phyloP scores from a whole-genome alignment of 2,797 vertebrate species.

The Molothrus aeneus region DNA sequence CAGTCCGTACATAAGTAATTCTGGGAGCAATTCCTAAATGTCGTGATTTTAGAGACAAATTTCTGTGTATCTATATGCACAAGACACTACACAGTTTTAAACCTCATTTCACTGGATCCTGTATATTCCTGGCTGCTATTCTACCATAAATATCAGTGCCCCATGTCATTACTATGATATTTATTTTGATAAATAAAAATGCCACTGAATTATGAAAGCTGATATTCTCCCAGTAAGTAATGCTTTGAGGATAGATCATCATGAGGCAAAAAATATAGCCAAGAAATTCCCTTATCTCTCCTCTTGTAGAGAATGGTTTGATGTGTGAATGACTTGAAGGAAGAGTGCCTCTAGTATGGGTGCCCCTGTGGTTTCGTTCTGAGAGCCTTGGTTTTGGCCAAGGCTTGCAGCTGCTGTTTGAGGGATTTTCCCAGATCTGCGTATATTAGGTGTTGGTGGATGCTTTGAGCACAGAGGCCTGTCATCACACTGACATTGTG shows the following conservation, averaged over 20 bases:
- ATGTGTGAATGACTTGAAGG: constrained; percentile 19
- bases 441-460: constrained; percentile 34
- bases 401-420: constrained; percentile 36
- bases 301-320: not conserved
- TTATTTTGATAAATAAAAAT: not conserved
- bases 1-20: not conserved
- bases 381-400: constrained; percentile 21
- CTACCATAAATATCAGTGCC: not conserved
- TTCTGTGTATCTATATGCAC: not conserved
- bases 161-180: fast-evolving
- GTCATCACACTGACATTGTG: constrained; percentile 56
- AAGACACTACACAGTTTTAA: not conserved
- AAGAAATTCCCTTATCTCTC: not conserved
- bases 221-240: not conserved
- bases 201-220: not conserved
- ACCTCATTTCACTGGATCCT: not conserved
- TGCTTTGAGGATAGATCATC: not conserved
- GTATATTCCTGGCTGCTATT: not conserved
- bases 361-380: not conserved
- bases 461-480: not conserved
- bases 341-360: not conserved
- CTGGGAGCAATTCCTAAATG: not conserved
- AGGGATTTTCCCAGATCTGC: constrained; percentile 41
- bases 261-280: not conserved
- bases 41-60: not conserved